Base-by-base conservation (phyloP, 2,797 vertebrate genomes). In the Eospalax fontanierii region DNA sequence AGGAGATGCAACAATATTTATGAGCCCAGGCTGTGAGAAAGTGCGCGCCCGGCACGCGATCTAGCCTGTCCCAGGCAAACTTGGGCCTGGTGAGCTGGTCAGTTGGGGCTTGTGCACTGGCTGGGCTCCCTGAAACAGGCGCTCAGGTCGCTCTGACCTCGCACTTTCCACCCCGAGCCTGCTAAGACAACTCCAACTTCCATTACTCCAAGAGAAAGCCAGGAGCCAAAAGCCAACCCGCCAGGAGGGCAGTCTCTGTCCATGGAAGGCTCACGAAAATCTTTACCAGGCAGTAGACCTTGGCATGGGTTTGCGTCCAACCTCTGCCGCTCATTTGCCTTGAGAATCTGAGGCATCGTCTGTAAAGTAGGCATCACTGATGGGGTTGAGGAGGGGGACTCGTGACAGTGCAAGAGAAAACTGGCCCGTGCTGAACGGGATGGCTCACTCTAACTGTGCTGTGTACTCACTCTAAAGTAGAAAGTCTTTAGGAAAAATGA, bases 1-100 rank as follows among this genome's bases (percentile, higher is more conserved):
- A 94, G 97, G 96, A 96, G 97, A 97, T 94, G 54, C 92, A 96
- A 93, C 79, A 97, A 94, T 97, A 95, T 97, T 97, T 97, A 89
- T 1, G 33, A 61, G 46, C 87, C 59, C 30, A 43, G 87, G 38
- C 33, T 33, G 46, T 73, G 87, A 96, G 57, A 92, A 94, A 82
- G 66, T 38, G 84, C 70, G 54, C 4, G 9, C 46, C 57, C 68
- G 15, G 74, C 93, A 78, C 30, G 50, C 10, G 18, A 80, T 75
- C 73, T 70, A 15, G 6, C 65, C 7, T 38, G 59, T 54, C 28
- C 75, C n/a, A 66, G 6, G 9, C 35, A n/a, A 30, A 19, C n/a
- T 16, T 59, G 70, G 15, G 43, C 19, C 75, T 24, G 33, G 35
- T 0, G 3, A 50, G 66, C 43, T 10, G 30, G 2, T 11, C 10